These are phyloP conservation scores for Hydractinia echinata DNA, from an alignment of 30 jellyfish, hydroid and myxozoan species.

Conservation along the genomic window DNA sequence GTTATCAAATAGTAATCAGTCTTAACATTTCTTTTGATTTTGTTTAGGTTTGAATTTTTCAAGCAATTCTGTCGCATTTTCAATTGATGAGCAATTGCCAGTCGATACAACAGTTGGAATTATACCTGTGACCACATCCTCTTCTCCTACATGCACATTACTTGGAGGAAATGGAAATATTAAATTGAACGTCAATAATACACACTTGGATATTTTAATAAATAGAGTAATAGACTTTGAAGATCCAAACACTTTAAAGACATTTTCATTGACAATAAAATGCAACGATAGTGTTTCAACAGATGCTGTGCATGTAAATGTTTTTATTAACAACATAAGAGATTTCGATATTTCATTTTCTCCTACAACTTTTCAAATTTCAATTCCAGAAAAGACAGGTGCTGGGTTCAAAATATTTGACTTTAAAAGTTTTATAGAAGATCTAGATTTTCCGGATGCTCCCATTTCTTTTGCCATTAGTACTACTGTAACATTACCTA, in stretches of 20 bases:
- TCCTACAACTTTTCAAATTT: not conserved
- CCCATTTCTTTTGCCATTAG: not conserved
- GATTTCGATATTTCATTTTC: not conserved
- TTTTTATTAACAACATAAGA: not conserved
- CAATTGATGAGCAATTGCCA: not conserved
- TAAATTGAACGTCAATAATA: not conserved
- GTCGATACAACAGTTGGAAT: not conserved
- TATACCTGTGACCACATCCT: not conserved
- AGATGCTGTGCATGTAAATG: not conserved
- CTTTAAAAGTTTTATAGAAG: not conserved
- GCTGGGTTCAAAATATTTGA: not conserved
- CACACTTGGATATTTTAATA: not conserved
- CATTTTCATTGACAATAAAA: not conserved
- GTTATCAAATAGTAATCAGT: no score
- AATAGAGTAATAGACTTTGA: conserved; percentile 10
- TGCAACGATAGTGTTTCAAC: not conserved
- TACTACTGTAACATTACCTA: not conserved
- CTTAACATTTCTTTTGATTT: not conserved
- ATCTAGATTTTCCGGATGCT: not conserved
- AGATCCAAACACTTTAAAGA: not conserved
- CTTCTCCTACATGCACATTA: not conserved
- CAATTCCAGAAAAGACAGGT: not conserved
- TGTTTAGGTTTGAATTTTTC: conserved; percentile 3
- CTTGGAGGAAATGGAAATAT: not conserved
- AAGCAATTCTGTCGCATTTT: not conserved